Evolutionary conservation across 2,113 vertebrate species (phyloP).

Genomic region (Eubucco bourcierii): DNA sequence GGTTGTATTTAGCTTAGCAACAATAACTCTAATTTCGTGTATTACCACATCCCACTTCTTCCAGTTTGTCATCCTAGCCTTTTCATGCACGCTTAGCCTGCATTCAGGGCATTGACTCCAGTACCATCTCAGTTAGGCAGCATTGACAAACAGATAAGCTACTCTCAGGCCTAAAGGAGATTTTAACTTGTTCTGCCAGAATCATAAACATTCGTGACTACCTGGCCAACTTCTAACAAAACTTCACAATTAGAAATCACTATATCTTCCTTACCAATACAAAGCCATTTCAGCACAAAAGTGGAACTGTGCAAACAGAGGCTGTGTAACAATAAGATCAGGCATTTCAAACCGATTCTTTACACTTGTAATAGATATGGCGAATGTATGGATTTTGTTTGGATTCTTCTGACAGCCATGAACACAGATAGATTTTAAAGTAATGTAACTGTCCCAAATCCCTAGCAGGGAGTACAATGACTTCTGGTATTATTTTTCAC

Average conservation of each 20-base stretch:
- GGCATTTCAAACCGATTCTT: constrained; percentile 77
- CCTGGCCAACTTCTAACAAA: background rate
- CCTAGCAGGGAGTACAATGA: constrained; percentile 61
- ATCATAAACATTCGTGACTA: background rate
- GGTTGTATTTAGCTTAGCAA: background rate
- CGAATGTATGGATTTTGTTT: constrained; percentile 73
- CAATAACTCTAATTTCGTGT: background rate
- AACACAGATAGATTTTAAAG: constrained; percentile 71
- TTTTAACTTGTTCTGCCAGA: background rate
- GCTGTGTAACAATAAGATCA: constrained; percentile 51
- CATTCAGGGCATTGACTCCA: background rate
- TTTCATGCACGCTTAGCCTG: background rate
- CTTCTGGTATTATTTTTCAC: constrained; percentile 71
- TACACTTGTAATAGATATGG: constrained; percentile 74
- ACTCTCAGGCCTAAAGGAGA: background rate
- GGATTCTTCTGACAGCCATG: constrained; percentile 79
- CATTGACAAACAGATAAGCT: constrained; percentile 9
- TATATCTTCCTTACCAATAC: background rate
- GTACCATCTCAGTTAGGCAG: background rate
- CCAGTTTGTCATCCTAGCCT: background rate
- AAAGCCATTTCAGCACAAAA: constrained; percentile 20
- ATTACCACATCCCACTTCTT: background rate
- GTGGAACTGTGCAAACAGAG: constrained; percentile 42
- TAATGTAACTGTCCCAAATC: constrained; percentile 75
- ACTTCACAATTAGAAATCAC: background rate